A percentile compares a stretch with the other conserved stretches of the same genome.
phyloP scores from a whole-genome alignment of 2,888 invertebrate species.

The Argynnis bischoffii region DNA sequence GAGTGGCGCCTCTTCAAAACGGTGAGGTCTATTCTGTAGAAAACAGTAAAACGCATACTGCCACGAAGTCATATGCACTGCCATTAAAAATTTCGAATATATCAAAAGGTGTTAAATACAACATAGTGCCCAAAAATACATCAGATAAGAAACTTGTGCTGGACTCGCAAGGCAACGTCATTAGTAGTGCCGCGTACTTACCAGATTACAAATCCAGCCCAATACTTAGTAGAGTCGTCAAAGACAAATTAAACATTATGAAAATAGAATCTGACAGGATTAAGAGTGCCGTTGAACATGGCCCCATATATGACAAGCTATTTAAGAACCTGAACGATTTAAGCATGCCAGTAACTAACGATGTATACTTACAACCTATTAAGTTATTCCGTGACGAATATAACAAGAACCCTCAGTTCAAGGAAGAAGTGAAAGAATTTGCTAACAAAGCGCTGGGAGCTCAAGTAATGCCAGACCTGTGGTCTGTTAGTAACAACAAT shows the following conservation, averaged over 20 bases:
- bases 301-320: constrained; percentile 82
- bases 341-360: constrained; percentile 76
- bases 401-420: constrained; percentile 78
- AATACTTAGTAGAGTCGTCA: constrained; percentile 72
- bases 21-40: constrained; percentile 73
- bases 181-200: constrained; percentile 75
- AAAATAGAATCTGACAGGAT: constrained; percentile 81
- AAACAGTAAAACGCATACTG: constrained; percentile 66
- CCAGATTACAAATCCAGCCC: constrained; percentile 76
- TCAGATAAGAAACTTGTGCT: constrained; percentile 77
- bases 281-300: constrained; percentile 83
- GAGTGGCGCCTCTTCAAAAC: constrained; percentile 81
- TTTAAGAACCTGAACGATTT: constrained; percentile 79
- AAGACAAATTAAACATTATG: constrained; percentile 78
- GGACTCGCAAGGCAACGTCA: constrained; percentile 75
- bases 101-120: constrained; percentile 74
- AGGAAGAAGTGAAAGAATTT: constrained; percentile 80
- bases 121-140: constrained; percentile 75
- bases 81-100: constrained; percentile 77
- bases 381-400: constrained; percentile 81
- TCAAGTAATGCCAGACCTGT: constrained; percentile 72
- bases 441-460: constrained; percentile 72
- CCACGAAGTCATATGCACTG: constrained; percentile 74
- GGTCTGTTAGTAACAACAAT: constrained; percentile 71
- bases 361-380: constrained; percentile 81